Evolutionary conservation across 2,888 invertebrate genomes (phyloP).

Genomic region (Pyrgus malvae): DNA sequence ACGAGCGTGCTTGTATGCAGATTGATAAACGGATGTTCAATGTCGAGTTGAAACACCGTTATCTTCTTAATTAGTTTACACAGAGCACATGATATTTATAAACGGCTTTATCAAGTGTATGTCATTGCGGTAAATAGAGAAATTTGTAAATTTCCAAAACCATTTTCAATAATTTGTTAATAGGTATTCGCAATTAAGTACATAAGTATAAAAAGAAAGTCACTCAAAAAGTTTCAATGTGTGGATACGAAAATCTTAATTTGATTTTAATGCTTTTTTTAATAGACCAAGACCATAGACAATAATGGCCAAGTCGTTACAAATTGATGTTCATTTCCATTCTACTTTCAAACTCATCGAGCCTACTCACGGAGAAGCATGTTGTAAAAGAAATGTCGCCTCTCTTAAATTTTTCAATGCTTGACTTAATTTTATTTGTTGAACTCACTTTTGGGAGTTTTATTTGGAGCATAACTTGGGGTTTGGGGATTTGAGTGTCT

Average conservation of each 20-base stretch:
- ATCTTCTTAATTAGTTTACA: slow-evolving; percentile 23
- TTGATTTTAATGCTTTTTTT: slow-evolving; percentile 12
- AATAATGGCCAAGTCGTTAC: slow-evolving; percentile 26
- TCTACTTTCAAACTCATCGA: slow-evolving; percentile 25
- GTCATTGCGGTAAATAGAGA: neutral
- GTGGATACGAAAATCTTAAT: no score
- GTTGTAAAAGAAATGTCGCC: slow-evolving; percentile 5
- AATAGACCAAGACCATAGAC: slow-evolving; percentile 23
- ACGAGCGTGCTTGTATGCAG: slow-evolving; percentile 22
- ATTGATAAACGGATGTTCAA: slow-evolving; percentile 20
- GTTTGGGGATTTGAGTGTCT: slow-evolving; percentile 6
- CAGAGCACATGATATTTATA: slow-evolving; percentile 10
- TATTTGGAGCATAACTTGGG: slow-evolving; percentile 16
- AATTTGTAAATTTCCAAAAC: slow-evolving; percentile 13
- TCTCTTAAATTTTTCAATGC: slow-evolving; percentile 15
- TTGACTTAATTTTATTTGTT: slow-evolving; percentile 22
- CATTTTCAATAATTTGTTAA: no score
- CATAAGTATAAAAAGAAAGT: no score
- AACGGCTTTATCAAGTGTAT: slow-evolving; percentile 12
- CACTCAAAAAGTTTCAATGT: no score
- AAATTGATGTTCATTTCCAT: slow-evolving; percentile 18
- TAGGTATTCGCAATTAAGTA: no score
- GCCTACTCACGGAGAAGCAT: neutral
- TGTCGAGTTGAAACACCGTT: slow-evolving; percentile 16
- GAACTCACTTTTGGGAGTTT: slow-evolving; percentile 21